Evolutionary conservation across 2,888 invertebrate species (phyloP), one percentile per base, ranked within the genome.

Genomic region (Ornithoptera priamus): DNA sequence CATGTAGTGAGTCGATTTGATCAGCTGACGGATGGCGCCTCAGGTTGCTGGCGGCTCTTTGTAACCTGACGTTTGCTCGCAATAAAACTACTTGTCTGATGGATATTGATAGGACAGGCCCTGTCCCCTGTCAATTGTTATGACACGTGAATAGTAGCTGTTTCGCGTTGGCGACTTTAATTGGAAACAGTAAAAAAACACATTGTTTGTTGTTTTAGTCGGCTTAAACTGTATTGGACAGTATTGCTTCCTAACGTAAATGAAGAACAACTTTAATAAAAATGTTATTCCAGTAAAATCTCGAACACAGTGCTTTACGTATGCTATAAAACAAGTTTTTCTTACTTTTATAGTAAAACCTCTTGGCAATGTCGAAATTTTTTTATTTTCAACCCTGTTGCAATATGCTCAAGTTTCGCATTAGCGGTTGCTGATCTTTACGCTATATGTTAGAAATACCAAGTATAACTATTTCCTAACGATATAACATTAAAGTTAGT

Each of bases 41-140:
- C 42, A 42, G 63, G 64, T 70, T 56, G 70, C 58, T 56, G 60
- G 56, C 67, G 70, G 70, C 70, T 59, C 69, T 70, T 70, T 69
- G 69, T 46, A 36, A 65, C 53, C 65, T 39, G 65, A 65, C 56
- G 68, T 62, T 56, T 62, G n/a, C 62, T 57, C 56, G 69, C 62
- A 69, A 69, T 69, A 65, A 65, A 70, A 65, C 69, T 30, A 67
- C 66, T 60, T 70, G 70, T 67, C 62, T 62, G 46, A 58, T 68
- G 24, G 70, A 67, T 64, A 71, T 57, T 71, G 70, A 71, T 65
- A 71, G 70, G 64, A 64, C 46, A 56, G 60, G 60, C 60, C 56
- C 39, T 30, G 63, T 61, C 46, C 56, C 42, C 22, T 59, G 65
- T 67, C 67, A 64, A 20, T 60, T 67, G 67, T 67, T 71, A 67